Percentiles rank a stretch among this genome's conserved stretches.
These are phyloP conservation scores for Cyclophora albipunctata DNA, from an alignment of 2,888 invertebrate genomes.

Conservation along the genomic window DNA sequence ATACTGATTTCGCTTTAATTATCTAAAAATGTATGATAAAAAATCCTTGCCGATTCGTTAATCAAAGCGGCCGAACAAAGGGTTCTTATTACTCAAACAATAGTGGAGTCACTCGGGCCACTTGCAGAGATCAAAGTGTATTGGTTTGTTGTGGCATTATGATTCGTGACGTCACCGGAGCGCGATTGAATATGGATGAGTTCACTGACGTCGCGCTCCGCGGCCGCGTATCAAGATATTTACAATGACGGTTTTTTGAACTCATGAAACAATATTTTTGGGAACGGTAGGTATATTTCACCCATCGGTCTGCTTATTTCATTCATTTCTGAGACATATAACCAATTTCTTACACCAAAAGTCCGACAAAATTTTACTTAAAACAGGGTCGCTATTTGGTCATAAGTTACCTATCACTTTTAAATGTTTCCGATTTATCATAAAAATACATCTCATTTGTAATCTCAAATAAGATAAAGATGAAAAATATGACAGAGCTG, in stretches of 20 bases:
- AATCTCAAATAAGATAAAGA: too few species aligned
- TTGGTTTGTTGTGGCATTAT: slow-evolving; percentile 20
- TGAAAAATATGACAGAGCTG: too few species aligned
- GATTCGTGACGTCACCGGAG: slow-evolving; percentile 8
- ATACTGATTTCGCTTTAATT: too few species aligned
- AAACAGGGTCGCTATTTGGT: neutral
- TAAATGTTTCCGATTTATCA: too few species aligned
- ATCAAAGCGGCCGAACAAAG: slow-evolving; percentile 8
- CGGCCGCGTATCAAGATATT: too few species aligned
- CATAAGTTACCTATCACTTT: too few species aligned
- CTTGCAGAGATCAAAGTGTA: slow-evolving; percentile 31
- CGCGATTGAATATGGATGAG: slow-evolving; percentile 39
- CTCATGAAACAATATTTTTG: neutral
- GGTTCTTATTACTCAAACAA: slow-evolving; percentile 6
- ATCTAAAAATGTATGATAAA: neutral
- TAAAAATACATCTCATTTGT: too few species aligned
- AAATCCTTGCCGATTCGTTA: slow-evolving; percentile 5
- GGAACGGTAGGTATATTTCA: neutral
- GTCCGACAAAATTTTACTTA: neutral
- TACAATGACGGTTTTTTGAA: too few species aligned
- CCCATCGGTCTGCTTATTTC: neutral
- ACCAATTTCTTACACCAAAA: neutral
- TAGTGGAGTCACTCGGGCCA: slow-evolving; percentile 21
- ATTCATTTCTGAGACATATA: neutral
- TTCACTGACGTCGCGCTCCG: neutral